These are phyloP conservation scores for Rhea pennata DNA, from an alignment of 2,113 vertebrate genomes.

Conservation along the genomic window DNA sequence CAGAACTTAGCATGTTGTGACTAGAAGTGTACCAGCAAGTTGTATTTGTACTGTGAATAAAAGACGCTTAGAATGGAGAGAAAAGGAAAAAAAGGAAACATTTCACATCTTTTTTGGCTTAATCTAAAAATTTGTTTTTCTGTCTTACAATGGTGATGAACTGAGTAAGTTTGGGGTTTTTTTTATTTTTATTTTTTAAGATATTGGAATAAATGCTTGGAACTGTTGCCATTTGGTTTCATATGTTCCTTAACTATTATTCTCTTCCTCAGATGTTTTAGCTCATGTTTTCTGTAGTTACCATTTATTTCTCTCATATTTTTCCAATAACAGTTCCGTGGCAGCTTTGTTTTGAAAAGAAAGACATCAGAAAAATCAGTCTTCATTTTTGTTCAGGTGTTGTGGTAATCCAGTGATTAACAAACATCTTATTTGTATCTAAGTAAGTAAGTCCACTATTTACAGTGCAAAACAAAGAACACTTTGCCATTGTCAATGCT, in stretches of 20 bases:
- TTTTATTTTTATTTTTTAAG: slow-evolving; percentile 33
- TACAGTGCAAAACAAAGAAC: not conserved
- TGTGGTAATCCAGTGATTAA: not conserved
- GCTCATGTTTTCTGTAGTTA: not conserved
- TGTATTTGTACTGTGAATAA: slow-evolving; percentile 34
- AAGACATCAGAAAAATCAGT: not conserved
- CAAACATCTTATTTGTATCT: not conserved
- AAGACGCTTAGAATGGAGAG: not conserved
- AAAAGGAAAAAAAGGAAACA: not conserved
- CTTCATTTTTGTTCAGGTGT: not conserved
- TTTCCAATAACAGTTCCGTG: not conserved
- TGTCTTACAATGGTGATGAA: slow-evolving; percentile 4
- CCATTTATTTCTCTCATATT: not conserved
- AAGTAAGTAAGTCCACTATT: not conserved
- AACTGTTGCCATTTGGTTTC: slow-evolving; percentile 20
- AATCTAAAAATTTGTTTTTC: not conserved
- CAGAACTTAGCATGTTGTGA: not conserved
- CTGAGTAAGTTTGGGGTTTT: not conserved
- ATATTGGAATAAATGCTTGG: slow-evolving; percentile 46
- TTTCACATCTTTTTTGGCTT: not conserved
- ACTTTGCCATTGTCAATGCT: not conserved
- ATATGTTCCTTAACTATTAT: slow-evolving; percentile 23
- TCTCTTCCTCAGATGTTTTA: not conserved
- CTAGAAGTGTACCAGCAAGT: not conserved
- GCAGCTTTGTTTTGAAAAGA: slow-evolving; percentile 39